Percentiles rank a stretch among this genome's conserved stretches.
Conservation (phyloP, 2,113 vertebrate genomes). For the Heterotilapia buettikoferi region DNA sequence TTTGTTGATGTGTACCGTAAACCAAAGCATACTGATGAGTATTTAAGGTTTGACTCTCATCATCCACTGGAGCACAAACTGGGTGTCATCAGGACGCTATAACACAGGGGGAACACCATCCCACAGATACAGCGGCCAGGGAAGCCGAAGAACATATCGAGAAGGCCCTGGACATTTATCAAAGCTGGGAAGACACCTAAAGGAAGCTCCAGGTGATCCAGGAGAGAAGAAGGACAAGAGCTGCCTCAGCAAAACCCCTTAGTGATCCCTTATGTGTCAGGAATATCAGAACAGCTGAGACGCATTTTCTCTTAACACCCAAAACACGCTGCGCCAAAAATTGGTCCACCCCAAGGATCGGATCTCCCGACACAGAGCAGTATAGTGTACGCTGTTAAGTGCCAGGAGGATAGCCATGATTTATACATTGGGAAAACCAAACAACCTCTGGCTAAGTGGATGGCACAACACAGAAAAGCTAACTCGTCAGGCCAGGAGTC, state of each 20-base stretch:
- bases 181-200: background rate
- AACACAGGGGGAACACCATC: background rate
- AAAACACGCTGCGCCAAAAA: background rate
- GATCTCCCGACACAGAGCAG: background rate
- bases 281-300: background rate
- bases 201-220: background rate
- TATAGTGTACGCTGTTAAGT: background rate
- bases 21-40: background rate
- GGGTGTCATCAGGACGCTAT: background rate
- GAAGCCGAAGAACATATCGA: background rate
- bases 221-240: background rate
- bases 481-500: background rate
- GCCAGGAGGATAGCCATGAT: background rate
- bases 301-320: background rate
- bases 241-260: background rate
- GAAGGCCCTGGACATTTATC: background rate
- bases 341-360: background rate
- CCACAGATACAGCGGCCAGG: background rate
- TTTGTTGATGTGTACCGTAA: background rate
- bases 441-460: background rate
- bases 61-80: background rate
- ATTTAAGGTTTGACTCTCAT: background rate
- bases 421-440: background rate
- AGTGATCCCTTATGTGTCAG: background rate
- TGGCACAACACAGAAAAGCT: background rate